A percentile compares a stretch with the other conserved stretches of the same genome.
phyloP scores from a whole-genome alignment of 2,888 invertebrate species.

The Hemistola chrysoprasaria region DNA sequence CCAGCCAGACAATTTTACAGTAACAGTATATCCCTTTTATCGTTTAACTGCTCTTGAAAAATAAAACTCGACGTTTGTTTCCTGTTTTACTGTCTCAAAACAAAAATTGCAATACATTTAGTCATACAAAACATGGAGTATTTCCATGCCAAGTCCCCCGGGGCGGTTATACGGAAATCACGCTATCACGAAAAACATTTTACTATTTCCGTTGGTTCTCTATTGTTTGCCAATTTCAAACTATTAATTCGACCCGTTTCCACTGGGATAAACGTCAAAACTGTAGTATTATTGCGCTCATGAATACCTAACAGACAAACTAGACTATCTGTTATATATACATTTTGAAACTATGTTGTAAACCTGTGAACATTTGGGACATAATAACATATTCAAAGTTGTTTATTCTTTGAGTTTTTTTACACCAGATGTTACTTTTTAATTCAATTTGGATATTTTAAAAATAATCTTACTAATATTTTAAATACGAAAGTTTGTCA shows the following conservation, averaged over 20 bases:
- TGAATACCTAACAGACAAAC: no score
- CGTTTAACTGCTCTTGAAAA: background rate
- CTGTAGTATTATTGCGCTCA: conserved; percentile 2
- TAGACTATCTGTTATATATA: background rate
- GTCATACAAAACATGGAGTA: conserved; percentile 19
- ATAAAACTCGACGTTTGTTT: conserved; percentile 1
- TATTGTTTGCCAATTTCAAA: conserved; percentile 39
- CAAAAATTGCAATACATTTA: conserved; percentile 18
- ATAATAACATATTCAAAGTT: no score
- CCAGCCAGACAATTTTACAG: no score
- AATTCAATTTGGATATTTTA: no score
- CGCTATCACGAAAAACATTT: conserved; percentile 42
- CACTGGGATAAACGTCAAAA: conserved; percentile 8
- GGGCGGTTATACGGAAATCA: conserved; percentile 40
- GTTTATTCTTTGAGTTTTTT: no score
- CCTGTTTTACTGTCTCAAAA: conserved; percentile 4
- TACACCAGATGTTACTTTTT: no score
- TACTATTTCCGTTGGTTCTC: conserved; percentile 37
- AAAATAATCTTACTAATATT: no score
- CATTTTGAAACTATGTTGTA: no score
- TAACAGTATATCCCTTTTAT: no score
- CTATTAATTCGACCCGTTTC: conserved; percentile 25
- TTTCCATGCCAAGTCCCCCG: conserved; percentile 24
- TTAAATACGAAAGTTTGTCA: no score
- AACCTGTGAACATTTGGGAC: no score